Evolutionary conservation across 2,113 vertebrate species (phyloP).

Genomic region (Mustela lutreola): DNA sequence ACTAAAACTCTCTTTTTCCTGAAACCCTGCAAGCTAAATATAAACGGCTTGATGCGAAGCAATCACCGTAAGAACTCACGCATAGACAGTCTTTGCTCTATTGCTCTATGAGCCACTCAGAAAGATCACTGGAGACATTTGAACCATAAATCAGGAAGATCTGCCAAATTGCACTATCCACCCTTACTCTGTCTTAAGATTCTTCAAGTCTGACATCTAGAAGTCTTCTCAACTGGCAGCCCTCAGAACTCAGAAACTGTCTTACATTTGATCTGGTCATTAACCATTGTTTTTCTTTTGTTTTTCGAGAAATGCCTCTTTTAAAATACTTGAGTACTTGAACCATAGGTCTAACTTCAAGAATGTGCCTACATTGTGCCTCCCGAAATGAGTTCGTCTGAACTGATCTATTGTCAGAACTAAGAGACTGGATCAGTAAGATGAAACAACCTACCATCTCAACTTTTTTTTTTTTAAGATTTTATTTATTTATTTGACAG

Average conservation of each 20-base stretch:
- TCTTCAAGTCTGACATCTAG: background rate
- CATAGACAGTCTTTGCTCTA: background rate
- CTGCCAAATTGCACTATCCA: background rate
- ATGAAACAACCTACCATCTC: background rate
- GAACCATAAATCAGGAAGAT: background rate
- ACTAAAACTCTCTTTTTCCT: background rate
- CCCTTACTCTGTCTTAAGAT: background rate
- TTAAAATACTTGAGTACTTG: background rate
- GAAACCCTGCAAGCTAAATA: background rate
- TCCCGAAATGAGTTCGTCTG: background rate
- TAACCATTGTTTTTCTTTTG: background rate
- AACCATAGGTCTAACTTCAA: background rate
- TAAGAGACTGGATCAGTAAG: background rate
- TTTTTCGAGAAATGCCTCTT: background rate
- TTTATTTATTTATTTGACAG: too few species aligned
- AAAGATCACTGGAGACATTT: background rate
- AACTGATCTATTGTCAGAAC: background rate
- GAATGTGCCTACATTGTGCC: background rate
- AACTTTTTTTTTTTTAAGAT: too few species aligned
- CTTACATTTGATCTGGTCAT: background rate
- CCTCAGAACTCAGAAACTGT: background rate
- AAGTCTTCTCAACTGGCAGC: background rate
- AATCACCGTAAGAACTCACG: background rate
- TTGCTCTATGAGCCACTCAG: background rate
- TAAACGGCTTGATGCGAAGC: background rate